Base-by-base conservation (phyloP, 2,888 invertebrate species). In the Acheta domesticus region DNA sequence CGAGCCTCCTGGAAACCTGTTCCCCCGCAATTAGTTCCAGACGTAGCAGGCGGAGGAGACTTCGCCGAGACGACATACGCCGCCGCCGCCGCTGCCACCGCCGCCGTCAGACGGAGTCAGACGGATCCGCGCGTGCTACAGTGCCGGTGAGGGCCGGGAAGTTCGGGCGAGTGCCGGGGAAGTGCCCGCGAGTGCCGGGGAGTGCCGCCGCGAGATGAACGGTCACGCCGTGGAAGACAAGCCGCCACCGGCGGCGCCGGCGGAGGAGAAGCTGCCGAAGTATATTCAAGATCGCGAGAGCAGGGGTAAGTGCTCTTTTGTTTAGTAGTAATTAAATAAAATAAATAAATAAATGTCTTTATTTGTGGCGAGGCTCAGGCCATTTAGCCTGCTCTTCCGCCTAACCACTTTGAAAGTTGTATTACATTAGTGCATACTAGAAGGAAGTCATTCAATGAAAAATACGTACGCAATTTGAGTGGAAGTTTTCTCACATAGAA, bases 1-100 rank as follows among this genome's bases (percentile, higher is more conserved):
- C 36, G 36, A 36, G 36, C 62, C 62, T 19, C 62, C 62, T 62
- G n/a, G n/a, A 62, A 62, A 62, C 62, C 62, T 62, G 62, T 62
- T 62, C 62, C 62, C 16, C 16, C n/a, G 62, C 62, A 62, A 62
- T 62, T 62, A 62, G 62, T 62, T 62, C n/a, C 62, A 62, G 62
- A 14, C 62, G 62, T 62, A 14, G 62, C 62, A 1, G 62, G 16
- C 62, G 62, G 62, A 5, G 62, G 62, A 5, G 62, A n/a, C 14
- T 62, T 14, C 62, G 62, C 36, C 36, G 36, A 36, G 62, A 62
- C 62, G 62, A n/a, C 62, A 62, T 3, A 62, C 62, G 62, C 62
- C 8, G 62, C 23, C 23, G 3, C 23, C 23, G 3, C 23, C 23
- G 2, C 23, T 3, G 23, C 23, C 23, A 2, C 50, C 14, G 62